Conservation (phyloP, 2,113 vertebrate species). For the Lophotis ruficrista region DNA sequence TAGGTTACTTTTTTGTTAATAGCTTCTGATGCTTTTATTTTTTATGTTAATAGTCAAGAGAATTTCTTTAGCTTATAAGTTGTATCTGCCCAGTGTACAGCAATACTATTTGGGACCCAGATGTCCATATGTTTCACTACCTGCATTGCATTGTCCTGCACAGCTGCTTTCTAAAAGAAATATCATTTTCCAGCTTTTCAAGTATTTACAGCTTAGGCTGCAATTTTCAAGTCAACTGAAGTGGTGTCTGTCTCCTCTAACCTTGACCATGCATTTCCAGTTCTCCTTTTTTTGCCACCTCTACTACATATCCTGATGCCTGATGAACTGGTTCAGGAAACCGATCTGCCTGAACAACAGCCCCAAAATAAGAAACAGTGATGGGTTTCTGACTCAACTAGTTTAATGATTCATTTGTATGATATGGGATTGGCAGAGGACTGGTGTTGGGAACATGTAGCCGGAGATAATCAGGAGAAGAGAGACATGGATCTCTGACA, state of each 20-base stretch:
- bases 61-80: neutral
- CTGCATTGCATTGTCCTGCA: neutral
- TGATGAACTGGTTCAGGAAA: neutral
- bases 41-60: neutral
- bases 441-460: neutral
- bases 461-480: neutral
- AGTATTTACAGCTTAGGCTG: conserved; percentile 2
- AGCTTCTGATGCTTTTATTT: neutral
- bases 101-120: neutral
- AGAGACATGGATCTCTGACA: neutral
- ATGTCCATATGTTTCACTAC: neutral
- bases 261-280: neutral
- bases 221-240: conserved; percentile 22
- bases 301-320: neutral
- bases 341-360: neutral
- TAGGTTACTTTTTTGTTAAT: neutral
- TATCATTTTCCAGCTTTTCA: neutral
- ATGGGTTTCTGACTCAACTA: neutral
- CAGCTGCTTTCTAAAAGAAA: neutral
- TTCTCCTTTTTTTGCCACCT: neutral
- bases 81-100: neutral
- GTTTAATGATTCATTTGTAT: neutral
- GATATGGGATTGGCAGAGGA: neutral
- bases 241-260: neutral
- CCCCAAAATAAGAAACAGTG: neutral